Evolutionary conservation across 2,797 vertebrate genomes (phyloP).

Genomic region (Sebastolobus alascanus): DNA sequence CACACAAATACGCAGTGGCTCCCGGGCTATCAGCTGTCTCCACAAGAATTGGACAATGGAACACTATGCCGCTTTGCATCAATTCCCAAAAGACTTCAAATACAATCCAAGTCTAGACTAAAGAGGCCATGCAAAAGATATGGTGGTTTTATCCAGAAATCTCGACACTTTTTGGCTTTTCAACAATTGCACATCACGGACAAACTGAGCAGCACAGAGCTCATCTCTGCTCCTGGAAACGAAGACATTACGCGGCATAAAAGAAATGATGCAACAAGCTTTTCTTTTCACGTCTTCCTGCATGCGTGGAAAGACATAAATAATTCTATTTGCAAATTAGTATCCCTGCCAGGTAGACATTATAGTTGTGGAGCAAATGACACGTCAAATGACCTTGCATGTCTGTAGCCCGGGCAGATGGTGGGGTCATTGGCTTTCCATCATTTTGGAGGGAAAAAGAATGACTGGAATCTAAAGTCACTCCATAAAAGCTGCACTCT

Average conservation of each 20-base stretch:
- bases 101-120: not conserved
- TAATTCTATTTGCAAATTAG: not conserved
- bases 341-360: not conserved
- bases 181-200: conserved; percentile 9
- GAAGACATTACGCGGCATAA: not conserved
- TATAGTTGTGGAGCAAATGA: conserved; percentile 16
- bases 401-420: conserved; percentile 67
- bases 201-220: conserved; percentile 17
- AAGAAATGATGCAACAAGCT: not conserved
- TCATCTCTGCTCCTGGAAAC: conserved; percentile 20
- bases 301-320: not conserved
- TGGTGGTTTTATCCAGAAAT: conserved; percentile 4
- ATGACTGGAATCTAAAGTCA: conserved; percentile 79
- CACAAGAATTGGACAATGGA: conserved; percentile 10
- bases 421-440: conserved; percentile 67
- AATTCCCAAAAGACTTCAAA: conserved; percentile 9
- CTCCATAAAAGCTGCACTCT: conserved; percentile 77
- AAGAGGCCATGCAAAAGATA: not conserved
- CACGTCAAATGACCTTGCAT: conserved; percentile 38
- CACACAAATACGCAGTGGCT: conserved; percentile 7
- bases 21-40: conserved; percentile 5
- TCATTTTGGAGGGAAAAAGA: conserved; percentile 49
- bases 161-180: conserved; percentile 21
- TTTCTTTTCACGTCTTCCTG: conserved; percentile 4
- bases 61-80: not conserved